Percentiles rank a stretch among this genome's conserved stretches.
Evolutionary conservation across 2,888 invertebrate genomes (phyloP).

Genomic region (Alitta virens): DNA sequence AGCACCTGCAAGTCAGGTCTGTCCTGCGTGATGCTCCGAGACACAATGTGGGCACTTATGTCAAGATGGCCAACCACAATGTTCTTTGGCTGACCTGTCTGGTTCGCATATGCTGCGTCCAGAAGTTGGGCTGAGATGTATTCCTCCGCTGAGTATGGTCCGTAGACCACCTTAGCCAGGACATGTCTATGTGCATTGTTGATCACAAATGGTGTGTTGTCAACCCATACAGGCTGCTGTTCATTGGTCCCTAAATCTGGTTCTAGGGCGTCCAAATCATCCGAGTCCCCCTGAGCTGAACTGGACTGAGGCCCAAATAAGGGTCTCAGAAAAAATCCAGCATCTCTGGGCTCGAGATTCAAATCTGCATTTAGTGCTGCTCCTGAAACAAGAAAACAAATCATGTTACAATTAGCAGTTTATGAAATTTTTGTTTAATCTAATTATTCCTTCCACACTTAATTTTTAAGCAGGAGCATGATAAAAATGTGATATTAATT

Average conservation of each 20-base stretch:
- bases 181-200: conserved; percentile 88
- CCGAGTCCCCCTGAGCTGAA: conserved; percentile 26
- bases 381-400: conserved; percentile 32
- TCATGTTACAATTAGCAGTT: no score
- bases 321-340: conserved; percentile 54
- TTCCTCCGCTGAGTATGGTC: conserved; percentile 92
- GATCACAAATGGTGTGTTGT: conserved; percentile 85
- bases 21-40: conserved; percentile 79
- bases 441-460: no score
- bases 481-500: no score
- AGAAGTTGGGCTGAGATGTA: conserved; percentile 73
- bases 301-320: conserved; percentile 54
- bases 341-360: conserved; percentile 43
- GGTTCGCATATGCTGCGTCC: conserved; percentile 19
- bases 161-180: conserved; percentile 87
- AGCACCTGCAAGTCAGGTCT: conserved; percentile 88
- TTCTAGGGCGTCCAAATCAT: no score
- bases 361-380: conserved; percentile 39
- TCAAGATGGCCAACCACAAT: conserved; percentile 63
- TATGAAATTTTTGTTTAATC: no score
- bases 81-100: conserved; percentile 19
- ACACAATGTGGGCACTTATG: conserved; percentile 91
- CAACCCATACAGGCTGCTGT: conserved; percentile 44
- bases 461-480: no score
- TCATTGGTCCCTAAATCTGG: conserved; percentile 1